Evolutionary conservation across 2,113 vertebrate genomes (phyloP), one percentile per base, ranked within the genome.

Genomic region (Rhipidura dahli): DNA sequence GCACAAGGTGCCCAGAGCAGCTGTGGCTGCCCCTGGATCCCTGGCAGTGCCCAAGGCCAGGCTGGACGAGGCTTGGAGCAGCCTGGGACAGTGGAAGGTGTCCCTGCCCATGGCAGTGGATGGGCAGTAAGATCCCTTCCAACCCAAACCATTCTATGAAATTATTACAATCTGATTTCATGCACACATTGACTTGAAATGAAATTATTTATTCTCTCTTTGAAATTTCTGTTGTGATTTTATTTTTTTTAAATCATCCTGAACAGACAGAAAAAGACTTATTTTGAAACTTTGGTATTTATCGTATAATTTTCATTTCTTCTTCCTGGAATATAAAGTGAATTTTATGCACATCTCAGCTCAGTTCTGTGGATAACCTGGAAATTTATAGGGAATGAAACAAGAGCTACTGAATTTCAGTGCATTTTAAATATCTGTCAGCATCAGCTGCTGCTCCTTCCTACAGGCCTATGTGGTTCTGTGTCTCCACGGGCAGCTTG

Each of bases 21-120:
- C 31, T 77, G 63, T 23, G 63, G 45, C 33, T 87, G 39, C 12
- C 13, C 23, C 64, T 65, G 60, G 50, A 61, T 61, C 47, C 22
- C 54, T 70, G 47, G 39, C 0, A 78, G 28, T 70, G 64, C 0
- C 30, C 54, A 53, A 53, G 64, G 31, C 23, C 39, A 20, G 64
- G 54, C 0, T 45, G 39, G 45, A 53, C 0, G 0, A 28, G 5
- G 39, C 33, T 53, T 23, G n/a, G 73, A 61, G 2, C 15, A 20
- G 0, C 13, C 39, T 45, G 54, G 19, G 30, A 8, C 0, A n/a
- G 56, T 3, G 30, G 40, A 9, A 87, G 10, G 0, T 21, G 23
- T 39, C 28, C 27, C 39, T 78, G 72, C 8, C 11, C 10, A 9
- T 24, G 28, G 39, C 39, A 53, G 14, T 15, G 22, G 13, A 3